Conservation (phyloP, 2,797 vertebrate genomes). For the Sardinella longiceps region DNA sequence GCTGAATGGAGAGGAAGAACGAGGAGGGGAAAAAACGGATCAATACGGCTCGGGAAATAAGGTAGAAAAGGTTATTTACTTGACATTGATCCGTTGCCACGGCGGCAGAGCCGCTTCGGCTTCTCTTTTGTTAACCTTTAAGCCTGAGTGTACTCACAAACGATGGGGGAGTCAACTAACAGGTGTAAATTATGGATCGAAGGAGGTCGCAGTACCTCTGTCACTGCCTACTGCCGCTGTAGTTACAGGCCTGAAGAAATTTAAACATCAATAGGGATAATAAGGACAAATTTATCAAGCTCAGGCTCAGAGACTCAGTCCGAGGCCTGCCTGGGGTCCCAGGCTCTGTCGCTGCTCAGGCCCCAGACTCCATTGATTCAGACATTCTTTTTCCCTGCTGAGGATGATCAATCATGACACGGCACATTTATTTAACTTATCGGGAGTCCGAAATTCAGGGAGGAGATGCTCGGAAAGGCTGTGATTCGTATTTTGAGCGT, state of each 20-base stretch:
- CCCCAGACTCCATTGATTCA: conserved; percentile 82
- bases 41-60: conserved; percentile 99
- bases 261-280: conserved; percentile 91
- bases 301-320: conserved; percentile 72
- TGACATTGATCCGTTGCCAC: conserved; percentile 97
- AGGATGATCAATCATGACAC: conserved; percentile 88
- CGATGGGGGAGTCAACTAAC: conserved; percentile 95
- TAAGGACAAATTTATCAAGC: conserved; percentile 90
- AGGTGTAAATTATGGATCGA: conserved; percentile 99
- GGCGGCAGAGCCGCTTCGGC: conserved; percentile 87
- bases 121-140: conserved; percentile 99
- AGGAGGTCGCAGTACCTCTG: conserved; percentile 90
- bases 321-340: conserved; percentile 75
- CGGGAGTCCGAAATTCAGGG: not conserved
- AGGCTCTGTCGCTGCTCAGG: conserved; percentile 63
- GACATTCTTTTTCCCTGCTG: conserved; percentile 83
- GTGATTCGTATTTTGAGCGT: not conserved
- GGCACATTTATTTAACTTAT: conserved; percentile 80
- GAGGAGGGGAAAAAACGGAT: conserved; percentile 80
- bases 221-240: conserved; percentile 86
- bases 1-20: conserved; percentile 70
- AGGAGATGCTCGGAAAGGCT: not conserved
- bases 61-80: conserved; percentile 99
- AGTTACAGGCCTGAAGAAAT: conserved; percentile 90
- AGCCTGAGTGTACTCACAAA: conserved; percentile 93